phyloP scores from a whole-genome alignment of 1,140 invertebrate genomes.

The Zaprionus tsacasi region DNA sequence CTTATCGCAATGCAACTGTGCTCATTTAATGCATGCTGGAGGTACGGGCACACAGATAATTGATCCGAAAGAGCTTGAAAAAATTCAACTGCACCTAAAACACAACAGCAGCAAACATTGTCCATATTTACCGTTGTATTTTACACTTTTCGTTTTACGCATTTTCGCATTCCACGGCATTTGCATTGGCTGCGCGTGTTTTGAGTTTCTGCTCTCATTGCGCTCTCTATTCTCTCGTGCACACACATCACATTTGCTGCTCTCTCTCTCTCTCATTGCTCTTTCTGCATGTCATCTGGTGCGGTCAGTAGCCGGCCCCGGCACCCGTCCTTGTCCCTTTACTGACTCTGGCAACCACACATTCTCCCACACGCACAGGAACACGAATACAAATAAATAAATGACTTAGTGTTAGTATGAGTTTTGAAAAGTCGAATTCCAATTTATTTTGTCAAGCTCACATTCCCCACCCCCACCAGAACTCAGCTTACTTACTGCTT shows the following conservation, averaged over 20 bases:
- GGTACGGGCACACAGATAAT: conserved; percentile 29
- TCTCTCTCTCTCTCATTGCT: conserved; percentile 43
- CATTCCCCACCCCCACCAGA: conserved; percentile 3
- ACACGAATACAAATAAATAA: conserved; percentile 14
- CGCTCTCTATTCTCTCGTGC: conserved; percentile 30
- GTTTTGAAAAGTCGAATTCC: conserved; percentile 35
- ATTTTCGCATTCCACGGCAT: conserved; percentile 47
- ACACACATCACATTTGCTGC: conserved; percentile 18
- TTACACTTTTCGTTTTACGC: conserved; percentile 40
- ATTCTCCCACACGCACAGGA: conserved; percentile 1
- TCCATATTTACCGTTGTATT: conserved; percentile 29
- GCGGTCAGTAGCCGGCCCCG: conserved; percentile 67
- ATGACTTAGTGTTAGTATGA: conserved; percentile 18
- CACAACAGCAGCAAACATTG: conserved; percentile 21
- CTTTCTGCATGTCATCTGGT: conserved; percentile 76
- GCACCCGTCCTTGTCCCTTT: neutral
- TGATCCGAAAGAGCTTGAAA: conserved; percentile 18
- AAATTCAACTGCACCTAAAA: conserved; percentile 22
- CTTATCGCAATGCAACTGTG: conserved; percentile 39
- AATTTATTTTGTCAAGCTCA: conserved; percentile 30
- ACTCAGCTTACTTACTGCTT: conserved; percentile 17
- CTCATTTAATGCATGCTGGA: conserved; percentile 14
- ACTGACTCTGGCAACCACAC: neutral
- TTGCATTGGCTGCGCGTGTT: conserved; percentile 46
- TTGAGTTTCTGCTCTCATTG: conserved; percentile 38